Base-by-base conservation (phyloP, 2,797 vertebrate genomes). In the Poeciliopsis turneri region DNA sequence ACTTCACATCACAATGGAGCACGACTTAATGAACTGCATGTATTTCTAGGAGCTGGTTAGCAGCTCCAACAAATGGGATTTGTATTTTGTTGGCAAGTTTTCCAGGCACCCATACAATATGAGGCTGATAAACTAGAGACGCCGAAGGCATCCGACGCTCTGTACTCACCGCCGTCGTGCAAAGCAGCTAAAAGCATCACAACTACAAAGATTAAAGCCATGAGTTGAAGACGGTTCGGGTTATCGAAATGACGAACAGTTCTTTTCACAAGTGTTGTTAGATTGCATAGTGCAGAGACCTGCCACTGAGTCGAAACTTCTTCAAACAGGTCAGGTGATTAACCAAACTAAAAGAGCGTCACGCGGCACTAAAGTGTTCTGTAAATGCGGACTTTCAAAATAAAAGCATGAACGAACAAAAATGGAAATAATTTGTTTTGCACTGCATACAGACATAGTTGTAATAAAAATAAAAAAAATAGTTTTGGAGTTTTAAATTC, bases 131-230 rank as follows among this genome's bases (percentile, higher is more conserved):
- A 72, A 72, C 45, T 47, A 12, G 30, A 36, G 59, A 64, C 30
- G 45, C 9, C 28, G 10, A n/a, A 46, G 8, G 28, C 28, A 2
- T 16, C 6, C 13, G 15, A 33, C 55, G 1, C 55, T 10, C 49
- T 49, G 23, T 47, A 88, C 85, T 86, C 59, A 87, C 90, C 89
- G 61, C 46, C 68, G 25, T 4, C 33, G 18, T 61, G 69, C 46
- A 78, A 1, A 12, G 1, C 80, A 25, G 74, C 73, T 0, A 78
- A 0, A 18, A 90, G 25, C 16, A 86, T 5, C 13, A 76, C 0
- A 3, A 84, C 3, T 46, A 57, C 33, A 41, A 11, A 78, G n/a
- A 84, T 33, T 8, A 16, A 7, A 28, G 61, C 78, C 90, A 90
- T 89, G 30, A 53, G 11, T 20, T 36, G 0, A 6, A 70, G 15